Conservation (phyloP, 2,113 vertebrate species). For the Hucho hucho region DNA sequence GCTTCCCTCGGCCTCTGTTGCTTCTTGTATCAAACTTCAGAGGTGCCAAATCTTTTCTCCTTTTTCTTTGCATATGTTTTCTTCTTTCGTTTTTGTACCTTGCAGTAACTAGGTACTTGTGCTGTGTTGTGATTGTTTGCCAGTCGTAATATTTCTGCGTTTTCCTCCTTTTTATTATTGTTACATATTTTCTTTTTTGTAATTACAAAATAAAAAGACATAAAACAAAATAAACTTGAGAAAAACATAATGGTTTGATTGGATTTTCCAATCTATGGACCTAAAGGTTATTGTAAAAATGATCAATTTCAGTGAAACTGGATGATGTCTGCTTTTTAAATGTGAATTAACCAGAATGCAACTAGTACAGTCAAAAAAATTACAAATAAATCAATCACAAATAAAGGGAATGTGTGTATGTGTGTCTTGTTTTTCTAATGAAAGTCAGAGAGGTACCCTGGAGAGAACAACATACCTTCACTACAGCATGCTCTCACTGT, state of each 20-base stretch:
- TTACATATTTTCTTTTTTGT: slow-evolving; percentile 80
- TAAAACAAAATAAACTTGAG: slow-evolving; percentile 73
- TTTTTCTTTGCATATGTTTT: slow-evolving; percentile 49
- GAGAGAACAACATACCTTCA: background rate
- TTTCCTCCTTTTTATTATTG: slow-evolving; percentile 86
- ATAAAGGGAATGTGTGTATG: slow-evolving; percentile 83
- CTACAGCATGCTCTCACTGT: background rate
- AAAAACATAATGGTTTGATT: slow-evolving; percentile 78
- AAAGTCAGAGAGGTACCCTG: background rate
- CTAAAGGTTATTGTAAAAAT: slow-evolving; percentile 92
- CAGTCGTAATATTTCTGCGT: slow-evolving; percentile 86
- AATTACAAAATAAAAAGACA: slow-evolving; percentile 75
- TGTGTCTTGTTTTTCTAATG: slow-evolving; percentile 47
- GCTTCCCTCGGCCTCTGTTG: slow-evolving; percentile 87
- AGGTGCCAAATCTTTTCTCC: slow-evolving; percentile 76
- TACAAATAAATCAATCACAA: slow-evolving; percentile 74
- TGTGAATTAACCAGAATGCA: slow-evolving; percentile 99
- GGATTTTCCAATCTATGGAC: slow-evolving; percentile 97
- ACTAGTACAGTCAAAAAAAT: slow-evolving; percentile 85
- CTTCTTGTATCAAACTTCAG: slow-evolving; percentile 92
- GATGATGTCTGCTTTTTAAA: slow-evolving; percentile 97
- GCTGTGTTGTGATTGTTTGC: slow-evolving; percentile 98
- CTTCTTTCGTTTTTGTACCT: slow-evolving; percentile 70
- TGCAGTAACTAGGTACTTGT: slow-evolving; percentile 88
- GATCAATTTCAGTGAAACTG: slow-evolving; percentile 94